Evolutionary conservation across 2,797 vertebrate species (phyloP), one percentile per base, ranked within the genome.

Genomic region (Mallotus villosus): DNA sequence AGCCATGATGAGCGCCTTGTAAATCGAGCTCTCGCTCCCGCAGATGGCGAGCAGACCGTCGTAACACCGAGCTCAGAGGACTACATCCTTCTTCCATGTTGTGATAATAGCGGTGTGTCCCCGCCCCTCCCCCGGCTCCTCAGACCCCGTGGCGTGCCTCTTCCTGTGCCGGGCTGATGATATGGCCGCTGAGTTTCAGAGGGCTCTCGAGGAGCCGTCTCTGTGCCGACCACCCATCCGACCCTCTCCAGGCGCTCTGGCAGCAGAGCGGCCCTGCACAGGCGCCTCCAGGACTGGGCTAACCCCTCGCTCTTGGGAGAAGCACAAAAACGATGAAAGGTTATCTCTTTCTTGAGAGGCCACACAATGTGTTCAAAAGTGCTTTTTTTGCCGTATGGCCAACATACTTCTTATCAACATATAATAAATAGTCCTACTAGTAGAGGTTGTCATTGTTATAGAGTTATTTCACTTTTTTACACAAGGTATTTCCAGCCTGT

Each of bases 21-120:
- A 61, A 66, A 46, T 67, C 71, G n/a, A 63, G 65, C 61, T 71
- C 53, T 73, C 66, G 64, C 12, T 19, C 34, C 73, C 67, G 71
- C 82, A 87, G 81, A 76, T 82, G 80, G 76, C 70, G 70, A 62
- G 75, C 78, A 79, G 71, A 81, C 78, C 78, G 73, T 70, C 25
- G 66, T 63, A 62, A 70, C 21, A 34, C 68, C 63, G 61, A 73
- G 9, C 59, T 60, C 67, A 46, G 27, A 66, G 64, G 65, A 61
- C 68, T 59, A 58, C 72, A 76, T 65, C 58, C 41, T 72, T 73
- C 62, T 32, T 71, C 74, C 67, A 62, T 76, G 58, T 65, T 74
- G 73, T 76, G 46, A 67, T 73, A 74, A 77, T 73, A 71, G 77
- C 72, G 75, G 70, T 70, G 80, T 83, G 9, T 46, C 9, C 12